Percentiles rank a stretch among this genome's conserved stretches.
Conservation (phyloP, 2,797 vertebrate species). For the Strix occidentalis region DNA sequence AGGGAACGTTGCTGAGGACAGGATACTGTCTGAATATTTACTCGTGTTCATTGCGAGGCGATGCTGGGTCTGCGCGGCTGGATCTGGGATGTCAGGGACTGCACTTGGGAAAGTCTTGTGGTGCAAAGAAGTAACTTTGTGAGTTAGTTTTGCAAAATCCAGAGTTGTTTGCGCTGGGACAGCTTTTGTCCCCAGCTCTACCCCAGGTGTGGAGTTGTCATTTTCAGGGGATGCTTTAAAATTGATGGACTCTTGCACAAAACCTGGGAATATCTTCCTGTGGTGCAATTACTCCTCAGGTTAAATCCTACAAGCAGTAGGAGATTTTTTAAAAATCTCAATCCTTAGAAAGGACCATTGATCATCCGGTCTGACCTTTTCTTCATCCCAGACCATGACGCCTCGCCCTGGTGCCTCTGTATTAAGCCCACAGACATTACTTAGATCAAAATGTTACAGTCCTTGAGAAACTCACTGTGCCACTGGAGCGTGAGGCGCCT, state of each 20-base stretch:
- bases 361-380: neutral
- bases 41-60: rapidly evolving
- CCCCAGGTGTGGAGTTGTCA: neutral
- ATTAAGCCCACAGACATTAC: neutral
- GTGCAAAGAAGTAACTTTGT: neutral
- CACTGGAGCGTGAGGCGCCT: rapidly evolving
- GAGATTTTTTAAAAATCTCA: neutral
- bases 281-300: neutral
- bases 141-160: neutral
- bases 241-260: neutral
- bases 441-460: neutral
- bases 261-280: neutral
- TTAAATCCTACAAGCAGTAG: neutral
- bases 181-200: neutral
- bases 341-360: neutral
- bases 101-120: neutral
- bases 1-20: neutral
- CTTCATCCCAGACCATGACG: neutral
- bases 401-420: neutral
- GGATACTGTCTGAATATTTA: neutral
- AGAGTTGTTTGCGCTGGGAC: too few relatives aligned
- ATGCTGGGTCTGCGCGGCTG: neutral
- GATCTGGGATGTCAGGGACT: rapidly evolving
- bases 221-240: neutral
- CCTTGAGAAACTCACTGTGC: neutral